Conservation (phyloP, 2,113 vertebrate species). For the Lutjanus erythropterus region DNA sequence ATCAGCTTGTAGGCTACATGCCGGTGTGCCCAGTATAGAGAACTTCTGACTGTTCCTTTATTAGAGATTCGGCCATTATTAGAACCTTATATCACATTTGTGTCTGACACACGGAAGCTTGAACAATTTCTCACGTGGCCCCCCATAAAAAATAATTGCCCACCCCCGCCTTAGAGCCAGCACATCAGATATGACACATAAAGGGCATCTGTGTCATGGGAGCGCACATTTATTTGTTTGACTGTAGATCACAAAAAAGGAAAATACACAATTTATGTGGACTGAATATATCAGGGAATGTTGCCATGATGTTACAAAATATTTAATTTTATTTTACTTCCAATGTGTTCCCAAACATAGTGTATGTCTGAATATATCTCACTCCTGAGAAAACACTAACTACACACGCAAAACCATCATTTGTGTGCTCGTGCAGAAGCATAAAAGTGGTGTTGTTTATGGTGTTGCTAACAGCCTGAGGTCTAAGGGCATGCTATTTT, state of each 20-base stretch:
- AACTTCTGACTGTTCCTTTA: no score
- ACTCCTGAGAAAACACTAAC: conserved; percentile 16
- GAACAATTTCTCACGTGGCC: no score
- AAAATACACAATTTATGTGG: not conserved
- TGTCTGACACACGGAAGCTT: no score
- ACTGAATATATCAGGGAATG: not conserved
- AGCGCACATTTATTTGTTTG: not conserved
- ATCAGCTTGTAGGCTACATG: no score
- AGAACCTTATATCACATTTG: no score
- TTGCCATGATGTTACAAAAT: not conserved
- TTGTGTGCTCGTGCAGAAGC: conserved; percentile 27
- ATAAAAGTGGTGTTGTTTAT: conserved; percentile 48
- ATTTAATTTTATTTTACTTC: not conserved
- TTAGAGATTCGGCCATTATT: no score
- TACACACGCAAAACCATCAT: conserved; percentile 28
- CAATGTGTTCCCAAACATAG: not conserved
- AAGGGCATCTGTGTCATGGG: not conserved
- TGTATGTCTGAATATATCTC: not conserved
- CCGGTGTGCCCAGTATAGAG: no score
- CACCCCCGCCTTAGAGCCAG: not conserved
- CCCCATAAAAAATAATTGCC: no score
- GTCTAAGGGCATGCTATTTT: conserved; percentile 62
- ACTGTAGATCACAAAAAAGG: not conserved
- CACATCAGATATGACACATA: not conserved
- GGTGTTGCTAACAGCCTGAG: conserved; percentile 43